Conservation (phyloP, 2,888 invertebrate species). For the Cantharis flavilabris region DNA sequence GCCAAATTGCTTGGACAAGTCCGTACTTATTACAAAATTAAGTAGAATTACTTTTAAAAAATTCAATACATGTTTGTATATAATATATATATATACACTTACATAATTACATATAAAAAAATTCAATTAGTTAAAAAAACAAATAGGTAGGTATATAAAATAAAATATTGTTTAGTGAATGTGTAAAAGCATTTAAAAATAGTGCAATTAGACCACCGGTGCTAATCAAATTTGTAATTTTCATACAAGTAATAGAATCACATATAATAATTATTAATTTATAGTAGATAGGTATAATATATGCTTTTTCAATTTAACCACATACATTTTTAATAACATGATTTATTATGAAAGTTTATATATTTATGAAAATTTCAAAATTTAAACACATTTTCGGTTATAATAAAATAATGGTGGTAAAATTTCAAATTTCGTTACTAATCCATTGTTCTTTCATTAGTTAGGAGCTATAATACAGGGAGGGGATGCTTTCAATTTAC, state of each 20-base stretch:
- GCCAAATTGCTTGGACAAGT: neutral
- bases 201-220: constrained; percentile 20
- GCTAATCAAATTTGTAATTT: constrained; percentile 5
- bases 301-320: neutral
- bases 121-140: constrained; percentile 6
- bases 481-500: neutral
- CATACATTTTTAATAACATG: neutral
- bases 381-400: neutral
- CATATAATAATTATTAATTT: constrained; percentile 8
- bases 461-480: neutral
- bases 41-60: neutral
- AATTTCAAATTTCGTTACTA: neutral
- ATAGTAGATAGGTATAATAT: neutral
- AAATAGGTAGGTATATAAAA: constrained; percentile 7
- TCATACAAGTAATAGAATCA: constrained; percentile 6
- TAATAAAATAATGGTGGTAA: neutral
- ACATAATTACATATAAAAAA: constrained; percentile 3
- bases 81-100: neutral
- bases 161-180: constrained; percentile 4
- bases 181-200: constrained; percentile 24
- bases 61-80: neutral
- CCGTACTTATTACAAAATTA: neutral
- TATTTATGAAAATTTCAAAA: neutral
- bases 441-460: neutral
- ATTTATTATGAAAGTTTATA: neutral